Conservation (phyloP, 2,113 vertebrate genomes). For the Pelmatolapia mariae region DNA sequence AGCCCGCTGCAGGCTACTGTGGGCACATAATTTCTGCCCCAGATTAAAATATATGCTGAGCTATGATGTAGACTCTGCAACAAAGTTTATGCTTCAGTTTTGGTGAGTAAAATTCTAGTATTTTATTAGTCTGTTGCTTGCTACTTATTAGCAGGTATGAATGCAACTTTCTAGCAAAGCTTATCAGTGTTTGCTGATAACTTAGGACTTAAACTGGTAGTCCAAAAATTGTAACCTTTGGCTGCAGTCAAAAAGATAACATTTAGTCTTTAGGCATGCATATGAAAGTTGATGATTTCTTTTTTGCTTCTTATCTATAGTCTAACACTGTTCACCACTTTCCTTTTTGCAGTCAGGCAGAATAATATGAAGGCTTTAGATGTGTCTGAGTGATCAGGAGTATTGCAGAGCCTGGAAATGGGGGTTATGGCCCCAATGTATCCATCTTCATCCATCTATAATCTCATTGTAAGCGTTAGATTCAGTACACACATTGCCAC, state of each 20-base stretch:
- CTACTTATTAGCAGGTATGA: neutral
- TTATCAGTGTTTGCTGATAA: neutral
- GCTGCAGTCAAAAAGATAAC: neutral
- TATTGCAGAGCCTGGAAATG: neutral
- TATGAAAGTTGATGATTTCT: neutral
- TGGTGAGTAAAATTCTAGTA: neutral
- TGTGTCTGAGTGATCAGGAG: neutral
- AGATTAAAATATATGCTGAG: neutral
- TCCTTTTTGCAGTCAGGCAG: neutral
- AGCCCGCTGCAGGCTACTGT: fast-evolving
- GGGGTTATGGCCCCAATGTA: neutral
- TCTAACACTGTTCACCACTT: neutral
- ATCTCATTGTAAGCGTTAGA: neutral
- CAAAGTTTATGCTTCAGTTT: neutral
- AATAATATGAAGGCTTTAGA: neutral
- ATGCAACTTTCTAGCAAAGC: neutral
- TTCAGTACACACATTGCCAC: neutral
- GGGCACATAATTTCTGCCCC: neutral
- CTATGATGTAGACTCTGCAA: neutral
- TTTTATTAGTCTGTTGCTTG: neutral
- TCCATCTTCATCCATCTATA: neutral
- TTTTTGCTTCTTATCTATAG: neutral
- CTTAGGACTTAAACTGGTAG: neutral
- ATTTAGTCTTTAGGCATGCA: neutral
- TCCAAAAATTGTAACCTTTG: neutral